Evolutionary conservation across 2,113 vertebrate genomes (phyloP), one percentile per base, ranked within the genome.

Genomic region (Colinus virginianus): DNA sequence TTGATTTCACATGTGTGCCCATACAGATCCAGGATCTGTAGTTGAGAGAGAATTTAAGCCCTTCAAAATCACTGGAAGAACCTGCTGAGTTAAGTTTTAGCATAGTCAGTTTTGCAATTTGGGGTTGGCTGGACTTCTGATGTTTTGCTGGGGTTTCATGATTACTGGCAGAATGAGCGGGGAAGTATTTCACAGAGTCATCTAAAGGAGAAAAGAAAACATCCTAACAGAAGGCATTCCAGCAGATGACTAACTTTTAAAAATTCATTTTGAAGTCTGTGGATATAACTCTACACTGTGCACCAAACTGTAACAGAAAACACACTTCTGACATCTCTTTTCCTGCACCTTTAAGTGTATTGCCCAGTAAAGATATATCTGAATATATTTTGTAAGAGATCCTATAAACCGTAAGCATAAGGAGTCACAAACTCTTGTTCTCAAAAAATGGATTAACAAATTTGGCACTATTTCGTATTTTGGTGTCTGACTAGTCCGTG

Each of bases 131-230:
- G 34, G 51, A 48, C 22, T 86, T 71, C 30, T 22, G 26, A 59
- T 70, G 49, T 81, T 91, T 88, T 68, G 36, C 72, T 90, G 80
- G 32, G 7, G 20, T 94, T 96, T 85, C 76, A 36, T 66, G 83
- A 30, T 36, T 88, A 63, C 62, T 95, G 86, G 58, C 76, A 91
- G 85, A 92, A 40, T 32, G 64, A 51, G 49, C 43, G 36, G 26
- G 36, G 62, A 85, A 85, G 20, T 61, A 53, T 87, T 92, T 95
- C 51, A 74, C 34, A 49, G 51, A 68, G 71, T 92, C 68, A 45
- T 92, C 45, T 95, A 68, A 69, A 21, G 53, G 75, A 53, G 67
- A 72, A 85, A 87, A 90, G 74, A 75, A 92, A 91, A 45, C 19
- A 69, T 62, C 55, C 49, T 66, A 87, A 61, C 38, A 94, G 78